Percentiles rank a stretch among this genome's conserved stretches.
These are phyloP conservation scores for Drosophila subquinaria DNA, from an alignment of 2,888 invertebrate genomes.

Conservation along the genomic window DNA sequence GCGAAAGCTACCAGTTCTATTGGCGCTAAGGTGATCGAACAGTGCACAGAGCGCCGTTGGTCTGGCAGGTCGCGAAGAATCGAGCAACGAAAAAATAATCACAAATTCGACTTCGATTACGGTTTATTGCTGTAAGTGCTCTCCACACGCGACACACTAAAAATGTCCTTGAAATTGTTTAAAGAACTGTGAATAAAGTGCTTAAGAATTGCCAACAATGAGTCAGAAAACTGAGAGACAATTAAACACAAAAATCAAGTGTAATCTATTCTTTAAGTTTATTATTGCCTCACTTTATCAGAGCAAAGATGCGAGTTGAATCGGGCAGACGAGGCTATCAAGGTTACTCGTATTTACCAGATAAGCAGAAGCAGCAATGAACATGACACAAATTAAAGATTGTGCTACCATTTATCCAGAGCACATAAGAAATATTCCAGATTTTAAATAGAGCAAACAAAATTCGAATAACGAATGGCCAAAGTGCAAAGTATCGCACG, in stretches of 20 bases:
- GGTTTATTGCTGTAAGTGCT: conserved; percentile 37
- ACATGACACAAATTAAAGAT: conserved; percentile 51
- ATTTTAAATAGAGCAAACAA: background rate
- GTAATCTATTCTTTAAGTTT: conserved; percentile 10
- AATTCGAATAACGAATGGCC: background rate
- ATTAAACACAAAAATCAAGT: background rate
- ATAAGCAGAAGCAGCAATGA: conserved; percentile 45
- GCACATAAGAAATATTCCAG: background rate
- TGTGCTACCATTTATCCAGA: conserved; percentile 22
- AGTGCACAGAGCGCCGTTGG: conserved; percentile 65
- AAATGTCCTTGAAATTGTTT: conserved; percentile 11
- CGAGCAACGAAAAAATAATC: background rate
- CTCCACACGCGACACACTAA: background rate
- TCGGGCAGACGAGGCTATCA: conserved; percentile 57
- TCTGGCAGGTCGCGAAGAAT: conserved; percentile 65
- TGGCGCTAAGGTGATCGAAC: conserved; percentile 59
- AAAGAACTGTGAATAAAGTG: conserved; percentile 15
- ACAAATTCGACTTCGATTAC: conserved; percentile 1
- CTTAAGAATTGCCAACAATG: conserved; percentile 1
- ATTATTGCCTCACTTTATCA: conserved; percentile 7
- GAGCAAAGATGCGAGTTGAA: conserved; percentile 26
- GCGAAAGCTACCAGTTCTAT: conserved; percentile 61
- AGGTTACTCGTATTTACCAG: conserved; percentile 27
- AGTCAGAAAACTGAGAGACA: conserved; percentile 6
- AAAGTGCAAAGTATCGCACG: background rate